phyloP scores from a whole-genome alignment of 1,140 invertebrate genomes.

The Caenorhabditis remanei region DNA sequence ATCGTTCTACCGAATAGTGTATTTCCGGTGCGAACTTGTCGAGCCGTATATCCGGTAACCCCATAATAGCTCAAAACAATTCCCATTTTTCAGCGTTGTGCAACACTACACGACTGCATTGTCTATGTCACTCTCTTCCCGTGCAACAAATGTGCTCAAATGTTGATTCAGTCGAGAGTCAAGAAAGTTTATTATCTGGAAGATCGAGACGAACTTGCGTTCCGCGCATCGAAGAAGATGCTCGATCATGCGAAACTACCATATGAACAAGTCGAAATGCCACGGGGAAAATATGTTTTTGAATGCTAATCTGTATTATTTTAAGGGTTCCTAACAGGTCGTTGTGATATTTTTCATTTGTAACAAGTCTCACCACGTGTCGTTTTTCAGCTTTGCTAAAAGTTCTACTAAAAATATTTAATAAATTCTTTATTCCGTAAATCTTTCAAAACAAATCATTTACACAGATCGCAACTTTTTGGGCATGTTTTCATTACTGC shows the following conservation, averaged over 20 bases:
- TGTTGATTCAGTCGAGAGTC: slow-evolving; percentile 32
- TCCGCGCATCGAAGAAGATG: slow-evolving; percentile 22
- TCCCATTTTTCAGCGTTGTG: slow-evolving; percentile 8
- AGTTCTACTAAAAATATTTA: background rate
- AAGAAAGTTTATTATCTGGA: slow-evolving; percentile 13
- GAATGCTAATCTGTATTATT: background rate
- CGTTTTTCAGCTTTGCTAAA: background rate
- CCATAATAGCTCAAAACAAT: background rate
- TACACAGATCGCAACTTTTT: slow-evolving; percentile 21
- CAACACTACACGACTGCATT: slow-evolving; percentile 6
- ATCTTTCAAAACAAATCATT: background rate
- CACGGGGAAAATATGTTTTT: slow-evolving; percentile 1
- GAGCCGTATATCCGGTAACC: background rate
- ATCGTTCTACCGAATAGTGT: too few relatives aligned
- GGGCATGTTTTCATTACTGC: background rate
- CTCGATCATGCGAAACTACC: slow-evolving; percentile 8
- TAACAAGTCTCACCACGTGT: background rate
- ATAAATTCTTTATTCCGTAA: background rate
- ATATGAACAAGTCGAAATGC: slow-evolving; percentile 6
- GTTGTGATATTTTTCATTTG: background rate
- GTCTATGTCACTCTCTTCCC: slow-evolving; percentile 41
- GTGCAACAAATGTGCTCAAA: slow-evolving; percentile 46
- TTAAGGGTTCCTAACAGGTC: background rate
- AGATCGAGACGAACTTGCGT: slow-evolving; percentile 1
- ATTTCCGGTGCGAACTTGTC: too few relatives aligned